Evolutionary conservation across 92 coral and sea anemone species (phyloP), one percentile per base, ranked within the genome.

Genomic region (Virgularia gustaviana): DNA sequence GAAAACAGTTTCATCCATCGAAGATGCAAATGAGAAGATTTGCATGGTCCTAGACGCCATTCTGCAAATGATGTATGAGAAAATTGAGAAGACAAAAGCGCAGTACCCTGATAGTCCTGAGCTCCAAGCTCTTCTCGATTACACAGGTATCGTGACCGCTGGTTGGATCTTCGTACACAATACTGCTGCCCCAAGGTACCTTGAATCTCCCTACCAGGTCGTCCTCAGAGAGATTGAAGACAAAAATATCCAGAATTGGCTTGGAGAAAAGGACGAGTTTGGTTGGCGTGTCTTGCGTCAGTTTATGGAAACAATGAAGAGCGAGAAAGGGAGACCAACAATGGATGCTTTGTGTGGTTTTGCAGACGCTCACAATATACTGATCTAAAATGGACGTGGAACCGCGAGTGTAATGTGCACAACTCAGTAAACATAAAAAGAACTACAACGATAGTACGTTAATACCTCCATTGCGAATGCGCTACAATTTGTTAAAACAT

Each of bases 81-180:
- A 22, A 56, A 34, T 41, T 18, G 33, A 65, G 35, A 24, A 44
- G 3, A 49, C 32, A 24, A 65, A 65, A 30, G 6, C 3, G 36
- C 32, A 39, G 22, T 65, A 65, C 32, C 72, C 72, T 13, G 20
- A 65, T 25, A 36, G 24, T 30, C 72, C 36, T 0, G 56, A 41
- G 9, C 54, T 44, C 5, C 55, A 65, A 36, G 31, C 27, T 8
- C 72, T 65, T 9, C 44, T 42, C 33, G 55, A 42, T 2, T 25
- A 41, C 31, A 44, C 44, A 27, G 72, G 54, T 1, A 12, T 19
- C 16, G 56, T 39, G 16, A 44, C 72, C 1, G 51, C 32, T 22
- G 72, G 72, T 19, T 65, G 72, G 72, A 18, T 41, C 20, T 65
- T 42, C 23, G 16, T 65, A 6, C 72, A 65, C 16, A 56, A 65